A percentile compares a stretch with the other conserved stretches of the same genome.
These are phyloP conservation scores for Caenorhabditis sp. DNA, from an alignment of 2,888 invertebrate species.

Conservation along the genomic window DNA sequence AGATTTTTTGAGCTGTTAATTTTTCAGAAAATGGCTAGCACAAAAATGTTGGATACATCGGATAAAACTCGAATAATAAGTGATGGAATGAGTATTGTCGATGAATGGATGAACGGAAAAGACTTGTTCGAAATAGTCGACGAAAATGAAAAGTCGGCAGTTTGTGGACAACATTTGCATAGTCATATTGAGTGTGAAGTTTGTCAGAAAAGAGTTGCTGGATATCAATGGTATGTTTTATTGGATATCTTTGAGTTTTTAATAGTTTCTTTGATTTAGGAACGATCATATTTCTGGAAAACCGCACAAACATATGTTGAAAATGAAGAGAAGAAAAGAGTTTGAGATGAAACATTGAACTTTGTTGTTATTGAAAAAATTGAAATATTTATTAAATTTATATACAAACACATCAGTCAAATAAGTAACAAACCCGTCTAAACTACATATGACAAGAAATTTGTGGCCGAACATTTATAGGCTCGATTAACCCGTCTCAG, in stretches of 20 bases:
- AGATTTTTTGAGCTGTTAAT: too few relatives aligned
- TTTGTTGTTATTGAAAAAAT: too few relatives aligned
- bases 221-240: slow-evolving; percentile 31
- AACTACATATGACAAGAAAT: too few relatives aligned
- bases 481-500: slow-evolving; percentile 66
- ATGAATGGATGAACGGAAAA: slow-evolving; percentile 40
- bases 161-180: slow-evolving; percentile 25
- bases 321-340: not conserved
- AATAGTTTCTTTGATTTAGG: slow-evolving; percentile 19
- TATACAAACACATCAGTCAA: too few relatives aligned
- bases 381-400: too few relatives aligned
- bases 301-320: slow-evolving; percentile 26
- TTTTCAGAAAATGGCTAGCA: slow-evolving; percentile 39
- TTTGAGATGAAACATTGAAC: too few relatives aligned
- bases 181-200: slow-evolving; percentile 24
- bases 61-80: slow-evolving; percentile 32
- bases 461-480: slow-evolving; percentile 50
- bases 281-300: slow-evolving; percentile 52
- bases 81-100: slow-evolving; percentile 40
- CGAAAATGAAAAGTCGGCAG: not conserved
- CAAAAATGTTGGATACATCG: slow-evolving; percentile 44
- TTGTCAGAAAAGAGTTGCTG: slow-evolving; percentile 32
- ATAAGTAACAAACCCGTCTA: too few relatives aligned
- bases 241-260: not conserved
- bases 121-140: slow-evolving; percentile 30